A percentile compares a stretch with the other conserved stretches of the same genome.
Evolutionary conservation across 2,888 invertebrate species (phyloP).

Genomic region (Pollenia griseotomentosa): DNA sequence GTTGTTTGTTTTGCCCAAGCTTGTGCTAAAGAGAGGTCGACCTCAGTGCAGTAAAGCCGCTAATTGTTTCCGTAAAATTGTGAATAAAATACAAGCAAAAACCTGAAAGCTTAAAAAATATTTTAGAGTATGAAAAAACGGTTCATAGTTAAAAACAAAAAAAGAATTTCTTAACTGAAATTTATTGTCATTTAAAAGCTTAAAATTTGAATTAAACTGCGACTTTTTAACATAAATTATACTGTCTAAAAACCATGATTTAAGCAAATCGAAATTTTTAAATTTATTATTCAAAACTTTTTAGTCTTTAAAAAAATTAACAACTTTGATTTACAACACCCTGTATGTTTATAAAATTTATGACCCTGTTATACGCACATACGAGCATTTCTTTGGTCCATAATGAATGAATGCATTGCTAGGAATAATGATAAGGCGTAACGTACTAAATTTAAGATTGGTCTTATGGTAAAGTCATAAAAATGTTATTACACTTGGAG

Average conservation of each 20-base stretch:
- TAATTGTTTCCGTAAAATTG: background rate
- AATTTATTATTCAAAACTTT: too few relatives aligned
- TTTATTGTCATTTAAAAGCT: too few relatives aligned
- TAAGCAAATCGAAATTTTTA: too few relatives aligned
- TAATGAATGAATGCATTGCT: constrained; percentile 47
- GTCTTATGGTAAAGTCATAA: constrained; percentile 61
- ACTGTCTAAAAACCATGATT: too few relatives aligned
- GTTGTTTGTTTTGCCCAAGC: too few relatives aligned
- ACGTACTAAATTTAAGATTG: constrained; percentile 61
- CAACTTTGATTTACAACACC: background rate
- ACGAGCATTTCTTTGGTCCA: background rate
- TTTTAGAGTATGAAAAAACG: background rate
- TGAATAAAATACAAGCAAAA: background rate
- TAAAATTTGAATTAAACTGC: too few relatives aligned
- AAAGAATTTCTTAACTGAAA: too few relatives aligned
- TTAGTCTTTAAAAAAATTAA: background rate
- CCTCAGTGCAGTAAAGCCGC: background rate
- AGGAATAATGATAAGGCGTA: constrained; percentile 59
- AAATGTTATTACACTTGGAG: constrained; percentile 55
- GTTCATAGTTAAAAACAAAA: too few relatives aligned
- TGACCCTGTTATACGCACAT: constrained; percentile 1
- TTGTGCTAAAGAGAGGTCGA: too few relatives aligned
- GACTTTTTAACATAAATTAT: too few relatives aligned
- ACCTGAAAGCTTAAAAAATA: background rate
- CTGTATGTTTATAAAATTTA: constrained; percentile 8